Percentiles rank a stretch among this genome's conserved stretches.
These are phyloP conservation scores for Poeciliopsis prolifica DNA, from an alignment of 2,113 vertebrate genomes.

Conservation along the genomic window DNA sequence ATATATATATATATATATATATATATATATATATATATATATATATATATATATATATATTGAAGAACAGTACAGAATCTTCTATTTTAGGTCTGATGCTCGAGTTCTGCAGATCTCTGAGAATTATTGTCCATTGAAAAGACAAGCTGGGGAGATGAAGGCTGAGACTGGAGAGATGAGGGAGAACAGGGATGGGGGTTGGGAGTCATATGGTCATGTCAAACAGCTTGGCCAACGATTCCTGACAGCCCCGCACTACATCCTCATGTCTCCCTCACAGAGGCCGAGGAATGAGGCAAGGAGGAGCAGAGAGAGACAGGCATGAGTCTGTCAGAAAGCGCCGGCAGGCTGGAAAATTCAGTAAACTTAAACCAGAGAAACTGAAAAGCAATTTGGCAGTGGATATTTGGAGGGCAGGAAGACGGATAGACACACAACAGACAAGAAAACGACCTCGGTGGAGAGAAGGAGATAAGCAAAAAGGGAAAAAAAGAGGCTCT, in stretches of 20 bases:
- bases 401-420: slow-evolving; percentile 31
- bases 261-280: slow-evolving; percentile 44
- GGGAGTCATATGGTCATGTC: slow-evolving; percentile 50
- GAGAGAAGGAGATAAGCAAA: slow-evolving; percentile 4
- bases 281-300: slow-evolving; percentile 61
- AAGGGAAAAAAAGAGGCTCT: background rate
- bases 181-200: slow-evolving; percentile 21
- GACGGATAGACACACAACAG: slow-evolving; percentile 11
- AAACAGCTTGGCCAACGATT: slow-evolving; percentile 50
- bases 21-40: too few species aligned
- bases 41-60: too few species aligned
- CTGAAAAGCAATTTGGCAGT: slow-evolving; percentile 47
- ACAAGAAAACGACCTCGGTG: slow-evolving; percentile 19
- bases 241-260: slow-evolving; percentile 55
- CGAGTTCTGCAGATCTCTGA: background rate
- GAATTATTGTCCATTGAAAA: background rate
- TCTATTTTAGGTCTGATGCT: background rate
- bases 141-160: slow-evolving; percentile 1
- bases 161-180: slow-evolving; percentile 16
- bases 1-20: too few species aligned
- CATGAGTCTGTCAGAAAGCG: slow-evolving; percentile 68
- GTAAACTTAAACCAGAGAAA: slow-evolving; percentile 68
- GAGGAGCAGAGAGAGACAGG: slow-evolving; percentile 56
- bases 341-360: slow-evolving; percentile 77
- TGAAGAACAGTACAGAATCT: background rate